Base-by-base conservation (phyloP, 30 jellyfish, hydroid and myxozoan genomes). In the Mastigias papua region DNA sequence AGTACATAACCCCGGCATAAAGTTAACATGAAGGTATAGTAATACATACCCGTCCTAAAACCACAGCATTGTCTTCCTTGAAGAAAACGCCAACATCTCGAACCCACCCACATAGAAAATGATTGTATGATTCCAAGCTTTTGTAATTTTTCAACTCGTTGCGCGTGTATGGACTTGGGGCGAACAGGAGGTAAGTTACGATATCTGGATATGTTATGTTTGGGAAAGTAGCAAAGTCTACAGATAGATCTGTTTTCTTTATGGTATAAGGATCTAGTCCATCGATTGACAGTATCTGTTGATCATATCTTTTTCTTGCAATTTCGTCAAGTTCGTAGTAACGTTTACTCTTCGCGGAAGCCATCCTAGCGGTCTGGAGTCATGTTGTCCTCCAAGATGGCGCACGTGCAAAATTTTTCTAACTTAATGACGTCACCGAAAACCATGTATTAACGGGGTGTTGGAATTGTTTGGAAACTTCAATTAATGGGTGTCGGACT, bases 51-150 rank as follows among this genome's bases (percentile, higher is more conserved):
- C 81, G 22, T n/a, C 81, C 81, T 13, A 33, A 23, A 20, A 69
- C 30, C n/a, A 32, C 22, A 22, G 21, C 21, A 7, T 69, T 69
- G 23, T 33, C 62, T 4, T 32, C 62, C 16, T 16, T 22, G 61
- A 5, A 27, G 26, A 32, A 11, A 5, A 22, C 21, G 1, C 32
- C 81, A 20, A 69, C 29, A 20, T 72, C 34, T 49, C 48, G 35
- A 27, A 72, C 83, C 83, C 67, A 72, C 23, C 83, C 83, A 72
- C 23, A 27, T 31, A 72, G 21, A 32, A 72, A 35, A 72, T 31
- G 66, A 68, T 37, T 27, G 46, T 72, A 72, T 27, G 83, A 26
- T 29, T 72, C 34, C 69, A 72, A 25, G 34, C 83, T 72, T 33
- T 37, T 72, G 34, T 32, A 72, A 63, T 33, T 69, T 31, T 69